phyloP scores from a whole-genome alignment of 2,888 invertebrate genomes.

The Digitonthophagus gazella region DNA sequence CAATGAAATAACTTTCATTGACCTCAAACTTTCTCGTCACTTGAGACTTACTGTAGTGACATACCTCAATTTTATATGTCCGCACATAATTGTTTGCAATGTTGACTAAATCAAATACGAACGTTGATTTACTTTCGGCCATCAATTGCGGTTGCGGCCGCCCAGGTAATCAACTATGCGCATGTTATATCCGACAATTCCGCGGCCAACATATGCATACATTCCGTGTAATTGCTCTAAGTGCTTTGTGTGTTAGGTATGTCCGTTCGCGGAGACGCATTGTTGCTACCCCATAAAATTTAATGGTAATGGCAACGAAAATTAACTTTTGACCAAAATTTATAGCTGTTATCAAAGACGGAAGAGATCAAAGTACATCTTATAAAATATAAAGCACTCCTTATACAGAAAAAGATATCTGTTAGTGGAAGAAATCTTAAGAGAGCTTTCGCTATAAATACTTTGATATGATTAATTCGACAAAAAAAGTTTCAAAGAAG shows the following conservation, averaged over 20 bases:
- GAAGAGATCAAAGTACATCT: background rate
- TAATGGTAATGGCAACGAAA: background rate
- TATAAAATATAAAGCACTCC: background rate
- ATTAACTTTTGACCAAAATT: background rate
- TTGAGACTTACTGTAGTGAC: background rate
- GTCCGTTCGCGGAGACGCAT: background rate
- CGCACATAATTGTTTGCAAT: conserved; percentile 9
- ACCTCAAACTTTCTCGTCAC: background rate
- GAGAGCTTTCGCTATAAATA: too few species aligned
- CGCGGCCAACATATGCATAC: conserved; percentile 15
- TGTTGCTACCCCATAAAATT: background rate
- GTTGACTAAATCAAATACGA: conserved; percentile 16
- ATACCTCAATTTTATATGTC: background rate
- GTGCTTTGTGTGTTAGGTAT: conserved; percentile 13
- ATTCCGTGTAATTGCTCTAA: conserved; percentile 12
- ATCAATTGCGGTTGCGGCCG: conserved; percentile 17
- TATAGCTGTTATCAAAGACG: background rate
- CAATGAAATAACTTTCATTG: background rate
- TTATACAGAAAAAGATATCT: too few species aligned
- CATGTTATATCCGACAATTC: conserved; percentile 17
- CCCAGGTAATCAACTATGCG: conserved; percentile 17
- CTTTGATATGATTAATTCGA: background rate
- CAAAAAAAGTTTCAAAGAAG: background rate
- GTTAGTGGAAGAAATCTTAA: too few species aligned
- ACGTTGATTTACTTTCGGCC: conserved; percentile 16